Evolutionary conservation across 1,140 invertebrate species (phyloP).

Genomic region (Sarcophaga peregrina): DNA sequence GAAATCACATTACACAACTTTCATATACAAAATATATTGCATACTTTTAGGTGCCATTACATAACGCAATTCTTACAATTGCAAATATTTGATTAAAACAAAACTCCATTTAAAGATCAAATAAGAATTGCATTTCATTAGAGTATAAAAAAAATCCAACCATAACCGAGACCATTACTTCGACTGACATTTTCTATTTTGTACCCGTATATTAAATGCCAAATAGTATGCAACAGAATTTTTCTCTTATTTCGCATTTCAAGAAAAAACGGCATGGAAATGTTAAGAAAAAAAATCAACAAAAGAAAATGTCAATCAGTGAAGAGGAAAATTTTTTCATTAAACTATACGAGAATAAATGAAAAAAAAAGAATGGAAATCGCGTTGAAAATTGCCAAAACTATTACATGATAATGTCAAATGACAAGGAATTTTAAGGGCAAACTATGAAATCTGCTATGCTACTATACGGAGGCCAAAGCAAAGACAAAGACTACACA

Average conservation of each 20-base stretch:
- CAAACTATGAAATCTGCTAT: background rate
- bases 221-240: background rate
- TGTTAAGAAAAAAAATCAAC: background rate
- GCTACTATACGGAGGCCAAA: background rate
- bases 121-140: slow-evolving; percentile 3
- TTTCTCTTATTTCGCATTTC: too few species aligned
- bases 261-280: background rate
- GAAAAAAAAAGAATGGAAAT: background rate
- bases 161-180: background rate
- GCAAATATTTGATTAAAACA: background rate
- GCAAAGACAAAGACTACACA: background rate
- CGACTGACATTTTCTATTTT: slow-evolving; percentile 10
- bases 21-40: background rate
- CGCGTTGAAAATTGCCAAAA: slow-evolving; percentile 5
- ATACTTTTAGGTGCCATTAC: background rate
- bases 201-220: background rate
- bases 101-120: background rate
- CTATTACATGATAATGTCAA: slow-evolving; percentile 15
- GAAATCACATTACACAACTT: background rate
- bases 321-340: slow-evolving; percentile 15
- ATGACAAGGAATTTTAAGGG: background rate
- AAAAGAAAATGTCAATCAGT: background rate
- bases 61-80: background rate
- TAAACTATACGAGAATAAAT: background rate
- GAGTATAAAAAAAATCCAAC: background rate